Evolutionary conservation across 2,113 vertebrate species (phyloP).

Genomic region (Narcine bancroftii): DNA sequence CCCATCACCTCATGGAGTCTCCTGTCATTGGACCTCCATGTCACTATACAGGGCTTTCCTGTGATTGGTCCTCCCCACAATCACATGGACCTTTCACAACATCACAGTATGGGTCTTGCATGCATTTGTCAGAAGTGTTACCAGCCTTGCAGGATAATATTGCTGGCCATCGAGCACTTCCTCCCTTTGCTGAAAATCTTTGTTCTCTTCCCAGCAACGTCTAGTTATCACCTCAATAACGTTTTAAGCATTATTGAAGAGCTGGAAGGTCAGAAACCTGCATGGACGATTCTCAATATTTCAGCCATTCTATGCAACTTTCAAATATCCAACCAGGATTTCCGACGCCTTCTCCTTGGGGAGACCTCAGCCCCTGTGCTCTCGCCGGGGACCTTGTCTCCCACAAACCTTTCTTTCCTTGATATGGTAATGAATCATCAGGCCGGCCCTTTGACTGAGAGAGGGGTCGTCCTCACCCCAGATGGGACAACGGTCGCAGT

Average conservation of each 20-base stretch:
- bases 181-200: background rate
- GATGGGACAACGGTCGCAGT: constrained; percentile 75
- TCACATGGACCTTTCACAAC: background rate
- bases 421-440: constrained; percentile 41
- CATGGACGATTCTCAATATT: constrained; percentile 38
- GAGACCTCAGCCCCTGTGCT: background rate
- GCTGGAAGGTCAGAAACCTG: constrained; percentile 47
- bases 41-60: no score
- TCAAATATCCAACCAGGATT: constrained; percentile 39
- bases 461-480: constrained; percentile 60
- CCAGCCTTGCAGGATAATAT: no score
- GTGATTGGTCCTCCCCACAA: no score
- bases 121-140: background rate
- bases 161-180: background rate
- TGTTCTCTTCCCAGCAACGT: constrained; percentile 44
- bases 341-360: constrained; percentile 47
- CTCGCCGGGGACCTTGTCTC: background rate
- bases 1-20: no score
- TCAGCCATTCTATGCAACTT: constrained; percentile 42
- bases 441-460: constrained; percentile 1
- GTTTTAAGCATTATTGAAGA: constrained; percentile 56
- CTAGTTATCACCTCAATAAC: constrained; percentile 54
- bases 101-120: background rate
- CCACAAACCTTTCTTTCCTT: constrained; percentile 45
- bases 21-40: no score